Evolutionary conservation across 2,888 invertebrate genomes (phyloP), one percentile per base, ranked within the genome.

Genomic region (Muschampia plurimacula): DNA sequence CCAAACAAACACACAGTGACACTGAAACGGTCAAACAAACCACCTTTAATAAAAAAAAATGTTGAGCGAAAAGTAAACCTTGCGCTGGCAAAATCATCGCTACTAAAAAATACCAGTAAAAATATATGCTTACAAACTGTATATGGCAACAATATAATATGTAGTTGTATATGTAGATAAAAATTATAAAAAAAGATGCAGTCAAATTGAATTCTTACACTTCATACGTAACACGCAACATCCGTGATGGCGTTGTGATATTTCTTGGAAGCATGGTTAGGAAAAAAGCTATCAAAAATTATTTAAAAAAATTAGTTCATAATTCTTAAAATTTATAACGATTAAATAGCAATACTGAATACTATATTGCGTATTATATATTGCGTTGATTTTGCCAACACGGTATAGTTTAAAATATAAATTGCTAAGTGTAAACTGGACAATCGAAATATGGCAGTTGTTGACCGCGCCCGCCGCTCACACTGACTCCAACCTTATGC

Each of bases 391-490:
- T 15, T 67, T 22, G 55, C 36, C 39, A 15, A 22, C n/a, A 55
- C 65, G 13, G 9, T 49, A 8, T 39, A 49, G 5, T 66, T 10
- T 39, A 7, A 8, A 55, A 12, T 28, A 69, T 64, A 63, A 46
- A 32, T 67, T 55, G 67, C 77, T 80, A 79, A 73, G 69, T 77
- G 74, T 77, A 80, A 79, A 79, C 78, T 73, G 83, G 81, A 83
- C 86, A 87, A 83, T 86, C 86, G 76, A 80, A 81, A 81, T 84
- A 85, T 87, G 90, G 87, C 90, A 88, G 89, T 86, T 79, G 75
- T 59, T 64, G 68, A 1, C 6, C 44, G 44, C 22, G 22, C 22
- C 22, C 9, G 44, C 12, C 69, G 69, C 68, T 75, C 67, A 70
- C 67, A 44, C 46, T 15, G 46, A 52, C 55, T 32, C n/a, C 9